These are phyloP conservation scores for Chloropsis hardwickii DNA, from an alignment of 2,113 vertebrate species.

Conservation along the genomic window DNA sequence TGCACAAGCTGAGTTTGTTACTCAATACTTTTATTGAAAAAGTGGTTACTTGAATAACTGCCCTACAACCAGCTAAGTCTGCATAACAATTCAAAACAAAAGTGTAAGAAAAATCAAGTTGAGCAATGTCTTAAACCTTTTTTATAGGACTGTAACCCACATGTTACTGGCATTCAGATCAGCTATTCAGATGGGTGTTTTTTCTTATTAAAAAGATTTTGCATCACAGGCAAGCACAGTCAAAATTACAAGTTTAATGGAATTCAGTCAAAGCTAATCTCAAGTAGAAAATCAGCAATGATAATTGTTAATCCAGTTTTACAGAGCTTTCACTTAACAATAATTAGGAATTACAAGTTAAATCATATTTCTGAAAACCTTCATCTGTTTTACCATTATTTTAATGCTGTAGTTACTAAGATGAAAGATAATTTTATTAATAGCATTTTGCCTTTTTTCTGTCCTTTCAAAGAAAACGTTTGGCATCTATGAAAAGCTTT, in stretches of 20 bases:
- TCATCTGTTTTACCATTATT: neutral
- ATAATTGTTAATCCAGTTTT: neutral
- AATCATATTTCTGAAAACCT: neutral
- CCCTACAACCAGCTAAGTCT: neutral
- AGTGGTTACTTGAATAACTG: neutral
- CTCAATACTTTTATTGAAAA: neutral
- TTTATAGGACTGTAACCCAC: neutral
- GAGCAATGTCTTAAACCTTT: neutral
- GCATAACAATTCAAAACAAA: neutral
- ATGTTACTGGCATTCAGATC: neutral
- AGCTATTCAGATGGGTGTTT: accelerated
- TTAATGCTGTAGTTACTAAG: neutral
- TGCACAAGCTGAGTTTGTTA: neutral
- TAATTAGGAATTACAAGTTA: neutral
- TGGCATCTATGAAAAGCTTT: neutral
- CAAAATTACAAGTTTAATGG: neutral
- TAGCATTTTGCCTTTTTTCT: neutral
- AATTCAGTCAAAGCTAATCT: neutral
- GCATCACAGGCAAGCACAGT: neutral
- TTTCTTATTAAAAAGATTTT: neutral
- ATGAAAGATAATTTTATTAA: neutral
- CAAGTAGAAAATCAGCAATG: neutral
- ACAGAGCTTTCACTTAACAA: neutral
- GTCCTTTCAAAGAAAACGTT: neutral
- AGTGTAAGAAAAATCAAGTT: neutral